phyloP scores from a whole-genome alignment of 37 sponge, comb jelly and placozoan genomes.

The Geodia barretti region DNA sequence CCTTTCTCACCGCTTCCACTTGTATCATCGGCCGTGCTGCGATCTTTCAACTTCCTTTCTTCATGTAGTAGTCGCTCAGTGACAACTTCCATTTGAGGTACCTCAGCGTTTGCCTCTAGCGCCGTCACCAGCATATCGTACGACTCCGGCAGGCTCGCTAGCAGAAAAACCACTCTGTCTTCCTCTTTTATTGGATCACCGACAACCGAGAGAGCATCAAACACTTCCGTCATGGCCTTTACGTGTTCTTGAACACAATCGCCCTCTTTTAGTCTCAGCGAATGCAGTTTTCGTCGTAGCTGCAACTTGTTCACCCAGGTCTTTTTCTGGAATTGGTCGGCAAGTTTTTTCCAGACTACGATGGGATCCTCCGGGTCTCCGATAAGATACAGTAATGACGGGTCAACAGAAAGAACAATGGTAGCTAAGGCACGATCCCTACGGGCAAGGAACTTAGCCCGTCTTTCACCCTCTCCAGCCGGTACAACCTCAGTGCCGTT shows the following conservation, averaged over 20 bases:
- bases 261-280: slow-evolving; percentile 46
- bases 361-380: slow-evolving; percentile 40
- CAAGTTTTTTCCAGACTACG: slow-evolving; percentile 42
- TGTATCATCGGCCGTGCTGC: background rate
- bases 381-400: slow-evolving; percentile 43
- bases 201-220: slow-evolving; percentile 37
- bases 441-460: slow-evolving; percentile 25
- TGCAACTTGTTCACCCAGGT: slow-evolving; percentile 46
- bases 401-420: slow-evolving; percentile 50
- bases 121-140: slow-evolving; percentile 49
- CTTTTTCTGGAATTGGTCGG: slow-evolving; percentile 55
- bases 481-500: slow-evolving; percentile 10
- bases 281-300: slow-evolving; percentile 40
- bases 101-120: slow-evolving; percentile 44
- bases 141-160: slow-evolving; percentile 56
- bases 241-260: slow-evolving; percentile 40
- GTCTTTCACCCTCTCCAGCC: background rate
- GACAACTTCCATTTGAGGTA: slow-evolving; percentile 52
- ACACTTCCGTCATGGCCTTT: slow-evolving; percentile 42
- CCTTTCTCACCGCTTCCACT: slow-evolving; percentile 8
- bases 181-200: slow-evolving; percentile 36
- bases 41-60: slow-evolving; percentile 30
- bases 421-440: slow-evolving; percentile 42
- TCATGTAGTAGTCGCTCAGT: slow-evolving; percentile 32
- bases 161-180: slow-evolving; percentile 45